These are phyloP conservation scores for Petaurus breviceps DNA, from an alignment of 2,113 vertebrate species.

Conservation along the genomic window DNA sequence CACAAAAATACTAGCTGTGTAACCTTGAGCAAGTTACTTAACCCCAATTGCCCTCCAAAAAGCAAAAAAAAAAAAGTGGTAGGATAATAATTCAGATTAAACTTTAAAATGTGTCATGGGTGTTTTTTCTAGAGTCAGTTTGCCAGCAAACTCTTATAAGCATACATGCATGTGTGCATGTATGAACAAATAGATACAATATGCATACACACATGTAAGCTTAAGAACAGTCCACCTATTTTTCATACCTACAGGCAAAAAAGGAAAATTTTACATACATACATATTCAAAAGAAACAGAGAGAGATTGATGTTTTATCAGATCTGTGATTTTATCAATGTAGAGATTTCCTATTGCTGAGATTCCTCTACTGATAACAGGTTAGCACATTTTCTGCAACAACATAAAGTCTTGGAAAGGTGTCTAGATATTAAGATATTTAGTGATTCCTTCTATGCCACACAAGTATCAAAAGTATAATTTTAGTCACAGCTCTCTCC, in stretches of 20 bases:
- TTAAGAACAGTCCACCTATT: neutral
- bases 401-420: neutral
- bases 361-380: neutral
- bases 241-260: neutral
- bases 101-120: neutral
- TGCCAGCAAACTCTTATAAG: too few relatives aligned
- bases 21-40: too few relatives aligned
- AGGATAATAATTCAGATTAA: neutral
- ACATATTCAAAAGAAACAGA: neutral
- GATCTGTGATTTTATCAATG: neutral
- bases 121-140: too few relatives aligned
- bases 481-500: neutral
- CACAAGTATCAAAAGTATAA: neutral
- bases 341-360: neutral
- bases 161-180: neutral
- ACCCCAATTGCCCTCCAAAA: too few relatives aligned
- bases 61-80: too few relatives aligned
- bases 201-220: neutral
- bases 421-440: neutral
- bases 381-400: neutral
- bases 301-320: neutral
- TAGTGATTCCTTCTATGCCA: neutral
- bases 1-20: too few relatives aligned
- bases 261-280: neutral
- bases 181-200: too few relatives aligned